Conservation (phyloP, 1,140 invertebrate species). For the Delia radicum region DNA sequence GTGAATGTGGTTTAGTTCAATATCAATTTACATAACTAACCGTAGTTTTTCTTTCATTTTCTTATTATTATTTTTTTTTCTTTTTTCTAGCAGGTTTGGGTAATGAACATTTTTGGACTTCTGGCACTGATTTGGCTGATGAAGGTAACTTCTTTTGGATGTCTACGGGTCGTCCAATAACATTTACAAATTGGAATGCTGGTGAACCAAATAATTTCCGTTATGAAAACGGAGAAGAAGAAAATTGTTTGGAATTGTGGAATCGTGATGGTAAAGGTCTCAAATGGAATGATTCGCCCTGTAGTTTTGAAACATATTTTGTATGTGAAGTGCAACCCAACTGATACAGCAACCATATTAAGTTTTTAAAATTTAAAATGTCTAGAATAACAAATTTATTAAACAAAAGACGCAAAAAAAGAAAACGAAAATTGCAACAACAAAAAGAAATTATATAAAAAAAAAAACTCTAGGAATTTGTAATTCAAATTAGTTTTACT, state of each 20-base stretch:
- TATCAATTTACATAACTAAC: neutral
- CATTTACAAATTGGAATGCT: constrained; percentile 90
- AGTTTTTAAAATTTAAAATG: neutral
- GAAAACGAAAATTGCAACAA: neutral
- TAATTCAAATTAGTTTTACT: too few species aligned
- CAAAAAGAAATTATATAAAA: too few species aligned
- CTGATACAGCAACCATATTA: too few species aligned
- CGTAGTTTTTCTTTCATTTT: neutral
- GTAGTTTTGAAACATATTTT: constrained; percentile 89
- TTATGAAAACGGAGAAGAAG: constrained; percentile 90
- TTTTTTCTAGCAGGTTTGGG: constrained; percentile 69
- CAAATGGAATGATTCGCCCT: constrained; percentile 91
- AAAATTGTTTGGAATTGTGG: constrained; percentile 88
- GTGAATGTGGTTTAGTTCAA: neutral
- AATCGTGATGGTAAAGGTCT: constrained; percentile 87
- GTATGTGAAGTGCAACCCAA: constrained; percentile 78
- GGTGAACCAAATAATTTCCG: constrained; percentile 86
- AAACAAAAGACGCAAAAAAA: too few species aligned
- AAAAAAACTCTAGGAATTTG: too few species aligned
- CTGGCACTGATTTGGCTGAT: constrained; percentile 85
- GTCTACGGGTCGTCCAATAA: constrained; percentile 82
- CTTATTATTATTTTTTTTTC: neutral
- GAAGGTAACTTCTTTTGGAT: constrained; percentile 91
- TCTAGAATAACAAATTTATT: constrained; percentile 4
- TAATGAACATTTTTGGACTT: constrained; percentile 90